A percentile compares a stretch with the other conserved stretches of the same genome.
These are phyloP conservation scores for Drosophila nikananu DNA, from an alignment of 1,140 invertebrate genomes.

Conservation along the genomic window DNA sequence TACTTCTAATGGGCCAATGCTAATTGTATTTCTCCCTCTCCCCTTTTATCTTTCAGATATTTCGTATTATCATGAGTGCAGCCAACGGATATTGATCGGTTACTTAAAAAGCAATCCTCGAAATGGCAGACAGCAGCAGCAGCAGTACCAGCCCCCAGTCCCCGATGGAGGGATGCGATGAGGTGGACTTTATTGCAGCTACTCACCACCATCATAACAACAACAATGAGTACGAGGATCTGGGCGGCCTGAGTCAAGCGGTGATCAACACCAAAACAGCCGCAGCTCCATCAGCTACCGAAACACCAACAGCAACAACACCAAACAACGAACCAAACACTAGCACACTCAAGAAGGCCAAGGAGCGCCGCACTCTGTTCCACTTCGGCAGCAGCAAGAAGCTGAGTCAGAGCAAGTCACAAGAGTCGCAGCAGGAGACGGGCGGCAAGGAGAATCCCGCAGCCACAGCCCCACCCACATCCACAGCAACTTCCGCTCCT, in stretches of 20 bases:
- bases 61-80: slow-evolving; percentile 49
- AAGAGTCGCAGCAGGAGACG: not conserved
- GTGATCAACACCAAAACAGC: slow-evolving; percentile 63
- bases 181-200: slow-evolving; percentile 65
- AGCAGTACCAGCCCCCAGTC: slow-evolving; percentile 38
- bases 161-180: slow-evolving; percentile 52
- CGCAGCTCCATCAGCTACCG: slow-evolving; percentile 17
- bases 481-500: slow-evolving; percentile 15
- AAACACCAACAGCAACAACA: slow-evolving; percentile 62
- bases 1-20: slow-evolving; percentile 7
- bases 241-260: slow-evolving; percentile 48
- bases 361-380: slow-evolving; percentile 73
- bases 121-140: slow-evolving; percentile 53
- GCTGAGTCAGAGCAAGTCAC: slow-evolving; percentile 48
- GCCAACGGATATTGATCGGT: slow-evolving; percentile 47
- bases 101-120: slow-evolving; percentile 17
- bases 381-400: slow-evolving; percentile 64
- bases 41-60: slow-evolving; percentile 16
- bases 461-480: slow-evolving; percentile 20
- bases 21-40: slow-evolving; percentile 8
- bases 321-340: slow-evolving; percentile 77
- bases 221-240: slow-evolving; percentile 73
- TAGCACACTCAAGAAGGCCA: slow-evolving; percentile 65
- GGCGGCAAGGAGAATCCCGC: not conserved
- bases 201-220: slow-evolving; percentile 55